These are phyloP conservation scores for Camponotus pennsylvanicus DNA, from an alignment of 1,140 invertebrate species.

Conservation along the genomic window DNA sequence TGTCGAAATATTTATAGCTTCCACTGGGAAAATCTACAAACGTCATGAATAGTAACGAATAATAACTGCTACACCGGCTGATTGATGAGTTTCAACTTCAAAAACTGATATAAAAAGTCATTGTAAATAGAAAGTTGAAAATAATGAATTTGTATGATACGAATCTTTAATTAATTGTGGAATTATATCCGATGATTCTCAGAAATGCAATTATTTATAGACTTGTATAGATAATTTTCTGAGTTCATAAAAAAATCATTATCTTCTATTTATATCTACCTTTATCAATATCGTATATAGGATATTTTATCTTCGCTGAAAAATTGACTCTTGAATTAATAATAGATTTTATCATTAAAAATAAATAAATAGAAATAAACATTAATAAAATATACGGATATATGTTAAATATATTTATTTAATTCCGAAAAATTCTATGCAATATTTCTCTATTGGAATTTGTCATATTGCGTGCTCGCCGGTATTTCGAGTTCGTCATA, in stretches of 20 bases:
- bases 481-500: conserved; percentile 2
- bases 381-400: not conserved
- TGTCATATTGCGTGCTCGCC: not conserved
- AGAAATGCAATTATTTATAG: not conserved
- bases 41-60: not conserved
- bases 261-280: not conserved
- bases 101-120: not conserved
- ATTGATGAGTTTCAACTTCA: no score
- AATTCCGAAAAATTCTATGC: not conserved
- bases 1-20: not conserved
- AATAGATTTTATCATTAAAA: not conserved
- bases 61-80: not conserved
- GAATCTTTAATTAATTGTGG: not conserved
- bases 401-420: not conserved
- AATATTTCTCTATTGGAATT: not conserved
- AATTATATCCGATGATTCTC: not conserved
- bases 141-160: not conserved
- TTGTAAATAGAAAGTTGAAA: not conserved
- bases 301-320: not conserved
- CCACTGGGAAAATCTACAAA: not conserved
- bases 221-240: not conserved
- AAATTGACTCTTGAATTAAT: not conserved
- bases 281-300: not conserved
- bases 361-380: not conserved
- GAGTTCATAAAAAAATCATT: not conserved